A percentile compares a stretch with the other conserved stretches of the same genome.
phyloP scores from a whole-genome alignment of 2,888 invertebrate species.

The Dimorphilus gyrociliatus region DNA sequence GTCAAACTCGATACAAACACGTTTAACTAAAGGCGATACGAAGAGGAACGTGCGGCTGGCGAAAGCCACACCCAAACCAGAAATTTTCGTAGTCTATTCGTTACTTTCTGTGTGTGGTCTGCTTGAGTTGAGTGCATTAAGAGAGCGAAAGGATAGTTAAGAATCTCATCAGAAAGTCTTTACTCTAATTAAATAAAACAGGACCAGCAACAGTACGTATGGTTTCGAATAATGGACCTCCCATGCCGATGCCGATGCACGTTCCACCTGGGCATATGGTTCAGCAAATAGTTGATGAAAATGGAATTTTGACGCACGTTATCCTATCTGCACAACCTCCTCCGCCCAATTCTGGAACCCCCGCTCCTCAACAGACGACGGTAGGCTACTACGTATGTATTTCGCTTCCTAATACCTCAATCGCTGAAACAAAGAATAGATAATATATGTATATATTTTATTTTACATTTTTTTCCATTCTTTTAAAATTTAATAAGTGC shows the following conservation, averaged over 20 bases:
- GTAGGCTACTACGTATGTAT: slow-evolving; percentile 31
- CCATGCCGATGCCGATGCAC: slow-evolving; percentile 70
- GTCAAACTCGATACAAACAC: too few species aligned
- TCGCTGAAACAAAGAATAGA: neutral
- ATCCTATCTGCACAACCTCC: slow-evolving; percentile 55
- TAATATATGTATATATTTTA: neutral
- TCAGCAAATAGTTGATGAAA: slow-evolving; percentile 78
- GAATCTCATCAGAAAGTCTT: too few species aligned
- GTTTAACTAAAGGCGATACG: too few species aligned
- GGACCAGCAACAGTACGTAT: slow-evolving; percentile 70
- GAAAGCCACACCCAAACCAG: too few species aligned
- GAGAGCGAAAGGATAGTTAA: too few species aligned
- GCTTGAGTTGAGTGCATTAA: too few species aligned
- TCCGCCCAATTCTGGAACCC: slow-evolving; percentile 18
- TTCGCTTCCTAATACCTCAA: slow-evolving; percentile 49
- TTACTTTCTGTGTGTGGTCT: too few species aligned
- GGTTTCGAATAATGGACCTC: slow-evolving; percentile 63
- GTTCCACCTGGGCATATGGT: slow-evolving; percentile 79
- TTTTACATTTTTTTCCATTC: neutral
- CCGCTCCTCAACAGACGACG: slow-evolving; percentile 22
- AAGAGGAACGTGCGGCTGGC: too few species aligned
- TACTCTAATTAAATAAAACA: too few species aligned
- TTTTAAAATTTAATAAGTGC: neutral
- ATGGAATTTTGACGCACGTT: slow-evolving; percentile 69
- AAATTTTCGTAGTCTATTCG: too few species aligned